Conservation (phyloP, 2,888 invertebrate genomes). For the Hyles lineata region DNA sequence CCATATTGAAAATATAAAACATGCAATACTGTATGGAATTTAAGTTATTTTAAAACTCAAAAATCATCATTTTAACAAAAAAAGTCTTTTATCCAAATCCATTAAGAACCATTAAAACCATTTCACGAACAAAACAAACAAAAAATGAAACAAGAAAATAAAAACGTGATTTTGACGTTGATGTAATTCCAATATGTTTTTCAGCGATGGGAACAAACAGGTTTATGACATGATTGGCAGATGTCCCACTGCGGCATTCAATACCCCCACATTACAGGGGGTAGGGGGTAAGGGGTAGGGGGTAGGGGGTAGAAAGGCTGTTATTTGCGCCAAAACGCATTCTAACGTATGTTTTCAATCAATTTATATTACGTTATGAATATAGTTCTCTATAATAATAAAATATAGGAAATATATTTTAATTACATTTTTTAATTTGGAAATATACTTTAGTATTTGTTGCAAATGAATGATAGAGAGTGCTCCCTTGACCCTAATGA, state of each 20-base stretch:
- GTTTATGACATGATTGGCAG: not conserved
- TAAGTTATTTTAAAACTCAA: no score
- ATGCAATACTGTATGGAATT: no score
- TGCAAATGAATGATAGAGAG: no score
- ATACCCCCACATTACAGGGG: not conserved
- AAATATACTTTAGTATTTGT: no score
- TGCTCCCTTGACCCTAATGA: no score
- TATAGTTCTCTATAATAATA: no score
- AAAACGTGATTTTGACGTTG: not conserved
- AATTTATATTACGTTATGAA: not conserved
- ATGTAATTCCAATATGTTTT: not conserved
- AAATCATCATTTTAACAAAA: no score
- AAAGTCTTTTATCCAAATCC: no score
- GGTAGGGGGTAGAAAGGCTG: not conserved
- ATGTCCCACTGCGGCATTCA: constrained; percentile 3
- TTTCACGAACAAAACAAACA: not conserved
- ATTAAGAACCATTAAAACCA: not conserved
- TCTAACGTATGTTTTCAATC: not conserved
- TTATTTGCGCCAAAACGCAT: not conserved
- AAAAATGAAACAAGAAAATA: not conserved
- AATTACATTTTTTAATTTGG: no score
- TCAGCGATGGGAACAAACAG: not conserved
- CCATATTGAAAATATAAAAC: no score
- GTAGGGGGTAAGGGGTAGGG: no score
- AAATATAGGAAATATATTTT: no score